Evolutionary conservation across 2,113 vertebrate genomes (phyloP), one percentile per base, ranked within the genome.

Genomic region (Burhinus bistriatus): DNA sequence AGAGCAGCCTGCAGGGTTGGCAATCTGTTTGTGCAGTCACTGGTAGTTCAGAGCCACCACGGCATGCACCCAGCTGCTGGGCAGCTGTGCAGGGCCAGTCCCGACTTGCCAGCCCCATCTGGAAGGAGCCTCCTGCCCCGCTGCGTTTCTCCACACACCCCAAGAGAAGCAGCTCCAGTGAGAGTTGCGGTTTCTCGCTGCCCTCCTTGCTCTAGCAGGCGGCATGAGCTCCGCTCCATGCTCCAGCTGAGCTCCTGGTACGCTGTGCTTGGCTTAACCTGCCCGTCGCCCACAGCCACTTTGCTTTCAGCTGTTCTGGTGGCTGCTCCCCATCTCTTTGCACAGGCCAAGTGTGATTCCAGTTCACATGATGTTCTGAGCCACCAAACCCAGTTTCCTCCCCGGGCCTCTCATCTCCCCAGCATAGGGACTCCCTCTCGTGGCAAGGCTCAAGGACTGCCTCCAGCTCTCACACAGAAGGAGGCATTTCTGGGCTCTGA

Each of bases 101-200:
- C 36, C 6, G 2, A 47, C 40, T 34, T 15, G 2, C 13, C 52
- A 29, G 18, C 16, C 52, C 57, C 20, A 14, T 19, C 8, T 1
- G 16, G 32, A 75, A 73, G 13, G 19, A 27, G 72, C 11, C 26
- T 27, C 32, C 36, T 2, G 0, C 76, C 40, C n/a, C 7, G 0
- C 29, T 10, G 1, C 0, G 0, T n/a, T 38, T 51, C 65, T 47
- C 72, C 0, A 0, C 42, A 32, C 1, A 0, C 19, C 40, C 49
- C 29, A 36, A 78, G 19, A 34, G 32, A 22, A 79, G 20, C 9
- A 3, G 49, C 55, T 69, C 49, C 10, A 59, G 27, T 5, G 0
- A 27, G 36, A 81, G 25, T 4, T 65, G 44, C 2, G 2, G 38
- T 47, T 66, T 42, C 57, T 34, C 4, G 1, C 62, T 72, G 38